Base-by-base conservation (phyloP, 2,797 vertebrate genomes). In the Carduelis carduelis region DNA sequence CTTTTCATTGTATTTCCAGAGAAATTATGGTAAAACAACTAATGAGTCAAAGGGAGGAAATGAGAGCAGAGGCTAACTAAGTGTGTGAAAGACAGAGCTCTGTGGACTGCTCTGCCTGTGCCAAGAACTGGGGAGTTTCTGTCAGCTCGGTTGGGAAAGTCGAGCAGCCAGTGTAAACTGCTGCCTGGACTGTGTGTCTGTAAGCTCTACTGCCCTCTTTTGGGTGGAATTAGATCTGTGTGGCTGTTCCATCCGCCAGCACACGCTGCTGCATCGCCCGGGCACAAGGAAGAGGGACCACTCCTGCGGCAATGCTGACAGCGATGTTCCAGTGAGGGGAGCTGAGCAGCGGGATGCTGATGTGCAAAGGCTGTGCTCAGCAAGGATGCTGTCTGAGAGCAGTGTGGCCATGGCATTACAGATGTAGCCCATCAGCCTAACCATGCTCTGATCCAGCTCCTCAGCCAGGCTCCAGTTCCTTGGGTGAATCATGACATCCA, bases 201-300 rank as follows among this genome's bases (percentile, higher is more conserved):
- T 91, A 66, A 92, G 85, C 87, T 84, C 83, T 85, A 87, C 93
- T 96, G 93, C 91, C 94, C 93, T 97, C 94, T 95, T 91, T 95
- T 71, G 94, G 91, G 84, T 89, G 94, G 91, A 96, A 95, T 96
- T 75, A 89, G 63, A 84, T 9, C 57, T 37, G 78, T 57, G 72
- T 2, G 1, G 61, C 63, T 76, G 49, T 56, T 71, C 64, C 19
- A 2, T 70, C 83, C 52, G 21, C 19, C 82, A 61, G 69, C 63
- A 18, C 28, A 17, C 0, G 4, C 83, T 66, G 47, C 60, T 12
- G 2, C 10, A 0, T 28, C 2, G 1, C 50, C 78, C 22, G 22
- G 34, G 24, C 12, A 18, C 28, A 14, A 34, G 43, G 44, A 50
- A 71, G 39, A 23, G 18, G 15, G 35, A 35, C 13, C 1, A 1